These are phyloP conservation scores for Pseudobourletiella spinata DNA, from an alignment of 1,140 invertebrate genomes.

Conservation along the genomic window DNA sequence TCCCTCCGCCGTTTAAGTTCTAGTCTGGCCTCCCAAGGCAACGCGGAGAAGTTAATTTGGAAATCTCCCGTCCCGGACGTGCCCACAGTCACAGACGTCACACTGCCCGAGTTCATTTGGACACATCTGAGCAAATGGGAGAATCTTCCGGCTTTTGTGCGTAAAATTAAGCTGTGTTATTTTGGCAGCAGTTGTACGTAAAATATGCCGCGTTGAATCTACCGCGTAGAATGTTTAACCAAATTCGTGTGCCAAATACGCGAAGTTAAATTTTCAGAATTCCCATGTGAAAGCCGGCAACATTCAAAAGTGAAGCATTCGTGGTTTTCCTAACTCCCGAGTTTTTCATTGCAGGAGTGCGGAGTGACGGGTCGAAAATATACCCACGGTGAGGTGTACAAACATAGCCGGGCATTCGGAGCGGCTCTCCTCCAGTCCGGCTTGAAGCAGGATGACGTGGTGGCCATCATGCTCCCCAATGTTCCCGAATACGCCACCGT, in stretches of 20 bases:
- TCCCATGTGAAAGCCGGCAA: not conserved
- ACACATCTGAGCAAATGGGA: not conserved
- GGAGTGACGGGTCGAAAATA: slow-evolving; percentile 17
- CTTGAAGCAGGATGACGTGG: slow-evolving; percentile 43
- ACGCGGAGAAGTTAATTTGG: no score
- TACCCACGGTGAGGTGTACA: slow-evolving; percentile 21
- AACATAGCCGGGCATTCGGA: slow-evolving; percentile 7
- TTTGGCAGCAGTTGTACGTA: not conserved
- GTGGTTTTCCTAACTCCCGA: not conserved
- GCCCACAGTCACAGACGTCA: not conserved
- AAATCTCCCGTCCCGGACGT: no score
- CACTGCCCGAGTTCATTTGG: not conserved
- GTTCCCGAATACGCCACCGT: slow-evolving; percentile 43
- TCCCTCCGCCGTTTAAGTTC: no score
- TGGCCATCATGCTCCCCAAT: slow-evolving; percentile 43
- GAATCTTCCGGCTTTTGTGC: not conserved
- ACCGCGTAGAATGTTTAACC: not conserved
- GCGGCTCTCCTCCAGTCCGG: slow-evolving; percentile 36
- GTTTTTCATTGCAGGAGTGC: slow-evolving; percentile 15
- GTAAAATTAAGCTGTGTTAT: not conserved
- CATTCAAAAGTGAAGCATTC: not conserved
- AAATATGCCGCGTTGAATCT: not conserved
- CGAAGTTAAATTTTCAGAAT: no score
- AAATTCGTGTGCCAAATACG: not conserved
- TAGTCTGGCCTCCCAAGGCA: no score